Evolutionary conservation across 2,888 invertebrate species (phyloP).

Genomic region (Bibio marci): DNA sequence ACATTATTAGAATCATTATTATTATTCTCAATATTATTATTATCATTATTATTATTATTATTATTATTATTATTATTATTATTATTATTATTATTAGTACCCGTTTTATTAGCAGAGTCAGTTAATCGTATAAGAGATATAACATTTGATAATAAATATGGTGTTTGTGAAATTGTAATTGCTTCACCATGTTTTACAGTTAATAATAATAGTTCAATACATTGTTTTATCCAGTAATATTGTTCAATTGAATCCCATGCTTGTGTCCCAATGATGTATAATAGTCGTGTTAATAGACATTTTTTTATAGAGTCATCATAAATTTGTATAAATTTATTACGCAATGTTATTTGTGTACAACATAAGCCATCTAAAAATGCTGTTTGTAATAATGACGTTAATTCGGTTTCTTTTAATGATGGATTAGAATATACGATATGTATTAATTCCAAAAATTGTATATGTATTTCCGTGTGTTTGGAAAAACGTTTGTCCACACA

Average conservation of each 20-base stretch:
- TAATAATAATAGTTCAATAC: conserved; percentile 72
- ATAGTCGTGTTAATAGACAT: conserved; percentile 67
- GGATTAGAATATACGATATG: conserved; percentile 88
- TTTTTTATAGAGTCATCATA: conserved; percentile 78
- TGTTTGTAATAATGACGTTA: conserved; percentile 85
- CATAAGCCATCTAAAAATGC: conserved; percentile 85
- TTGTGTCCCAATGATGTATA: conserved; percentile 88
- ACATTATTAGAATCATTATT: no score
- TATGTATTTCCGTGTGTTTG: conserved; percentile 75
- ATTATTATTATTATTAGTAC: no score
- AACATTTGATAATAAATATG: no score
- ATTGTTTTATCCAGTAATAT: conserved; percentile 97
- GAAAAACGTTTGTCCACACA: conserved; percentile 82
- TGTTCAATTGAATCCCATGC: conserved; percentile 95
- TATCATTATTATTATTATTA: no score
- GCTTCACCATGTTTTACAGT: no score
- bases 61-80: no score
- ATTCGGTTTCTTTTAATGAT: conserved; percentile 66
- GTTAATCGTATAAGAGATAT: no score
- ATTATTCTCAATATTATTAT: no score
- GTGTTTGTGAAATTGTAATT: no score
- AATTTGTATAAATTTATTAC: conserved; percentile 86
- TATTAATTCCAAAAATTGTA: conserved; percentile 81
- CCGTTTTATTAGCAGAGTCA: no score
- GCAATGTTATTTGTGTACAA: conserved; percentile 72